Base-by-base conservation (phyloP, 2,113 vertebrate genomes). In the Scomber colias region DNA sequence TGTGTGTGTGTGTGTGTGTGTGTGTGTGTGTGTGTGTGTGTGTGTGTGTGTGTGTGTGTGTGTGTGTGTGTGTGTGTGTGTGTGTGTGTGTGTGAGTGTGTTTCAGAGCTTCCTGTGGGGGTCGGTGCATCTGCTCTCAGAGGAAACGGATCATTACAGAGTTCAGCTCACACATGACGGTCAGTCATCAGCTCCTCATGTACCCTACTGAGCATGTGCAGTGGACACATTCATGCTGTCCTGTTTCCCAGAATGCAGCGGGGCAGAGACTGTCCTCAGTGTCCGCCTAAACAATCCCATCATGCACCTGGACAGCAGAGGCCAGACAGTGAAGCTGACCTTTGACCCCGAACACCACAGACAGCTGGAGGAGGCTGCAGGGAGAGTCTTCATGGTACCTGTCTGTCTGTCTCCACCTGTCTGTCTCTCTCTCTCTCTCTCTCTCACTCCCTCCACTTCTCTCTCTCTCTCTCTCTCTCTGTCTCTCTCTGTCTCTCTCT, bases 101-200 rank as follows among this genome's bases (percentile, higher is more conserved):
- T 62, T 63, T 4, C 76, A 99, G 97, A 93, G 89, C 49, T 60
- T 78, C 53, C 93, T 98, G 6, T 98, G 97, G 97, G 96, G 95
- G 1, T 94, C 96, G 0, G 87, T 98, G 63, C 94, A 93, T 68
- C 81, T 99, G 77, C 45, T 45, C 0, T 95, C 88, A 70, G 95
- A 96, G 65, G 92, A 84, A 0, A 69, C 97, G 67, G 70, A 48
- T 50, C 71, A 59, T n/a, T 98, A 95, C 91, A 92, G 31, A 13
- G 0, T 97, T 1, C 46, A 70, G 44, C 5, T 78, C 5, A 61
- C 72, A 51, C 51, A 62, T 2, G 79, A 89, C 0, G 73, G 81
- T 91, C 27, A 53, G 81, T 44, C 63, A 17, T 31, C 27, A 40
- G 5, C 2, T 40, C 8, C 13, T 31, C 16, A 9, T 17, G 17